A percentile compares a stretch with the other conserved stretches of the same genome.
phyloP scores from a whole-genome alignment of 2,797 vertebrate species.

The Muraenolepis orangiensis region DNA sequence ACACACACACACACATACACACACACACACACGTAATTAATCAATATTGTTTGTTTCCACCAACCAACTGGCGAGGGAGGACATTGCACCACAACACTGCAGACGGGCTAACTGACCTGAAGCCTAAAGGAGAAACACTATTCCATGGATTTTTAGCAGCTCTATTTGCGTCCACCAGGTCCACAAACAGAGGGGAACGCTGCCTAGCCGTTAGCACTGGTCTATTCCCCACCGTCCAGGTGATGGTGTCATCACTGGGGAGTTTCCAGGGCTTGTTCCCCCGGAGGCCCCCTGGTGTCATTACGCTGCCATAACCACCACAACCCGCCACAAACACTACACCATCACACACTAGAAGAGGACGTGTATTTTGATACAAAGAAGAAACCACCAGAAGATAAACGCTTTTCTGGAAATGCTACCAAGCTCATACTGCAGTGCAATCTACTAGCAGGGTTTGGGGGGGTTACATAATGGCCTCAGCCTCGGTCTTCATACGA shows the following conservation, averaged over 20 bases:
- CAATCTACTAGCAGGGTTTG: conserved; percentile 52
- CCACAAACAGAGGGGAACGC: too few species aligned
- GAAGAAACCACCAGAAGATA: too few species aligned
- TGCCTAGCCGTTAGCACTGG: neutral
- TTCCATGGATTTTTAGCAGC: neutral
- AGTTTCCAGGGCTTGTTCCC: conserved; percentile 49
- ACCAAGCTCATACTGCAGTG: neutral
- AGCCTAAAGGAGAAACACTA: neutral
- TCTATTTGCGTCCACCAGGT: neutral
- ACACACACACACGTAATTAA: conserved; percentile 46
- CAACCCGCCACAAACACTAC: conserved; percentile 21
- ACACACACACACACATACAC: conserved; percentile 20
- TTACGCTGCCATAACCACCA: conserved; percentile 45
- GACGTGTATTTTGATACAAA: neutral
- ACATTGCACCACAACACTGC: conserved; percentile 58
- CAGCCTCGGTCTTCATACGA: conserved; percentile 28
- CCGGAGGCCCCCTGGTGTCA: conserved; percentile 48
- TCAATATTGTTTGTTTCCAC: conserved; percentile 67
- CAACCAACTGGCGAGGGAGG: conserved; percentile 50
- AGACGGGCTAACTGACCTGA: conserved; percentile 45
- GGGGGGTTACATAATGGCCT: conserved; percentile 66
- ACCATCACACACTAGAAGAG: too few species aligned
- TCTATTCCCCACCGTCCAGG: neutral
- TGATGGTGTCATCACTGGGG: conserved; percentile 31
- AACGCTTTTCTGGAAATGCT: neutral